These are phyloP conservation scores for Salvelinus sp. DNA, from an alignment of 2,113 vertebrate species.

Conservation along the genomic window DNA sequence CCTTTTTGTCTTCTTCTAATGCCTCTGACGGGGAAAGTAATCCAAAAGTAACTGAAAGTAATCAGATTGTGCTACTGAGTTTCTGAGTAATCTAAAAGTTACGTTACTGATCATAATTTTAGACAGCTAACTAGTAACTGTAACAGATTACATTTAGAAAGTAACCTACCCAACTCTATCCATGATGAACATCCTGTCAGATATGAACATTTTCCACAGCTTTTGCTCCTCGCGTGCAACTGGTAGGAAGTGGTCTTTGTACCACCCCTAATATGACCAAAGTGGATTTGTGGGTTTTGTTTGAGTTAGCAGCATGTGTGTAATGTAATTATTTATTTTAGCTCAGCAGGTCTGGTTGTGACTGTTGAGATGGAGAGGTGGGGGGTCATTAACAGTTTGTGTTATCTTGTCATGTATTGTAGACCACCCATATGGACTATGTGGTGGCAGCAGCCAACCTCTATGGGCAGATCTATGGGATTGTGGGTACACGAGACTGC, in stretches of 20 bases:
- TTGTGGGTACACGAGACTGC: conserved; percentile 52
- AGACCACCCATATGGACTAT: conserved; percentile 81
- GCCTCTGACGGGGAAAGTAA: no score
- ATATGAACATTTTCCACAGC: neutral
- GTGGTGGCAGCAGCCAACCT: conserved; percentile 82
- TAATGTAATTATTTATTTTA: conserved; percentile 20
- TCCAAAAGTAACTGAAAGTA: no score
- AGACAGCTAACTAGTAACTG: no score
- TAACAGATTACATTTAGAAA: no score
- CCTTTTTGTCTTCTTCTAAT: no score
- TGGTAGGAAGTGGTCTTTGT: neutral
- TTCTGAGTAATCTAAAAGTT: no score
- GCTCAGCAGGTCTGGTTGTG: conserved; percentile 2
- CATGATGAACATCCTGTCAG: neutral
- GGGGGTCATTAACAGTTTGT: conserved; percentile 14
- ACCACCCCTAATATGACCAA: neutral
- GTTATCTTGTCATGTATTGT: conserved; percentile 11
- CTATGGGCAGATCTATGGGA: conserved; percentile 74
- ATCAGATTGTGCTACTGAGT: no score
- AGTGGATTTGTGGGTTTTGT: conserved; percentile 7
- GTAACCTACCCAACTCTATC: no score
- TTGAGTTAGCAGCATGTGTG: neutral
- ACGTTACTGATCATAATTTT: no score
- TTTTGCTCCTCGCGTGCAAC: neutral
- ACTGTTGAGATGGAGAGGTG: neutral